Evolutionary conservation across 2,113 vertebrate genomes (phyloP).

Genomic region (Prietella phreatophila): DNA sequence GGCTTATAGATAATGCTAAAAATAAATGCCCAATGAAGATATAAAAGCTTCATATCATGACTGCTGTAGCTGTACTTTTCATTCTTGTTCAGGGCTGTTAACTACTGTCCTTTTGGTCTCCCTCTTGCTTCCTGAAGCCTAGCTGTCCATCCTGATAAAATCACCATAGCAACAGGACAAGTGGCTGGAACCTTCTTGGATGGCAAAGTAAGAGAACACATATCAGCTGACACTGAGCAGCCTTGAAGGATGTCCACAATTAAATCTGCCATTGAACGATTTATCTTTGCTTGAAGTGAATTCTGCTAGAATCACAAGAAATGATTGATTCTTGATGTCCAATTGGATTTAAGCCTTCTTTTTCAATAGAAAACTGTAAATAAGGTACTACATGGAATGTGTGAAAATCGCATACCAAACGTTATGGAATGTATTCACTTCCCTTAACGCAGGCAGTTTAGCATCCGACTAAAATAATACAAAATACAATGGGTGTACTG

Average conservation of each 20-base stretch:
- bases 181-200: slow-evolving; percentile 95
- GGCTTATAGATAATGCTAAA: neutral
- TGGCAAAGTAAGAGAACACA: slow-evolving; percentile 84
- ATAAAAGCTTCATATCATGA: neutral
- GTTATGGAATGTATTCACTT: neutral
- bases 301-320: neutral
- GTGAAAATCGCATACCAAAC: neutral
- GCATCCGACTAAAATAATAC: neutral
- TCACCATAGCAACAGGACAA: slow-evolving; percentile 98
- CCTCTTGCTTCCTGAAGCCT: slow-evolving; percentile 75
- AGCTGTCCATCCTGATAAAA: slow-evolving; percentile 95
- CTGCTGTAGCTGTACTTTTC: slow-evolving; percentile 9
- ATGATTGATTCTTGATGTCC: neutral
- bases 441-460: neutral
- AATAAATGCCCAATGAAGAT: neutral
- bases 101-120: slow-evolving; percentile 11
- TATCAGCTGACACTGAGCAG: slow-evolving; percentile 2
- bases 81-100: slow-evolving; percentile 47
- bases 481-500: neutral
- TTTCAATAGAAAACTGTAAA: neutral
- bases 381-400: neutral
- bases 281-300: neutral
- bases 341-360: neutral
- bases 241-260: neutral
- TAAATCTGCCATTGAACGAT: neutral